Evolutionary conservation across 2,888 invertebrate species (phyloP).

Genomic region (Eurytoma californica): DNA sequence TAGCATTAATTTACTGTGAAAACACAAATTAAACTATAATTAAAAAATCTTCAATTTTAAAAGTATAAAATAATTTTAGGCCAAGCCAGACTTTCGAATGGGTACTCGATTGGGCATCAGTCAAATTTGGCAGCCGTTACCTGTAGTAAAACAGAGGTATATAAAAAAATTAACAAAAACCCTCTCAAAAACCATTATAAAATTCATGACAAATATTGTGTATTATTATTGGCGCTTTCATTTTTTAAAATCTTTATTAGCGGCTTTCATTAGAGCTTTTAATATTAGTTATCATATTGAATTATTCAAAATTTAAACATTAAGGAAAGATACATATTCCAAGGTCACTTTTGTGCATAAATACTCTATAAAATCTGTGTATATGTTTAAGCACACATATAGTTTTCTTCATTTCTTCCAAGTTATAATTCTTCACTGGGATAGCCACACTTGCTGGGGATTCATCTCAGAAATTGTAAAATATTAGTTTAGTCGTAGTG

Average conservation of each 20-base stretch:
- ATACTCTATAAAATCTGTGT: too few species aligned
- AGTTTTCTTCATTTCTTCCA: too few species aligned
- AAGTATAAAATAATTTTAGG: slow-evolving; percentile 75
- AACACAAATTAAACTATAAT: slow-evolving; percentile 10
- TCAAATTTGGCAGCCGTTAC: slow-evolving; percentile 80
- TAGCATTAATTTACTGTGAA: background rate
- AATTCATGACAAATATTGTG: slow-evolving; percentile 14
- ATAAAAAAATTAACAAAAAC: background rate
- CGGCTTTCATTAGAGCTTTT: too few species aligned
- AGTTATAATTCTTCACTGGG: background rate
- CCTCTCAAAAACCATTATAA: background rate
- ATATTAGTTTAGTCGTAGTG: slow-evolving; percentile 64
- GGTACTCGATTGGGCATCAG: slow-evolving; percentile 81
- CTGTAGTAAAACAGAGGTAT: slow-evolving; percentile 71
- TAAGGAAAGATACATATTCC: too few species aligned
- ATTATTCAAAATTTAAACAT: too few species aligned
- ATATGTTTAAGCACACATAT: too few species aligned
- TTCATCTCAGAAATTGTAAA: slow-evolving; percentile 42
- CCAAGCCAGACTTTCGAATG: slow-evolving; percentile 82
- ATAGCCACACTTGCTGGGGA: slow-evolving; percentile 22
- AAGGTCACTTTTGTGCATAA: too few species aligned
- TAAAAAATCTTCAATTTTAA: background rate
- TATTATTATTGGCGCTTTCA: slow-evolving; percentile 17
- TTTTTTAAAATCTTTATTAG: background rate
- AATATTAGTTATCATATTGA: too few species aligned